Evolutionary conservation across 2,113 vertebrate genomes (phyloP).

Genomic region (Nibea albiflora): DNA sequence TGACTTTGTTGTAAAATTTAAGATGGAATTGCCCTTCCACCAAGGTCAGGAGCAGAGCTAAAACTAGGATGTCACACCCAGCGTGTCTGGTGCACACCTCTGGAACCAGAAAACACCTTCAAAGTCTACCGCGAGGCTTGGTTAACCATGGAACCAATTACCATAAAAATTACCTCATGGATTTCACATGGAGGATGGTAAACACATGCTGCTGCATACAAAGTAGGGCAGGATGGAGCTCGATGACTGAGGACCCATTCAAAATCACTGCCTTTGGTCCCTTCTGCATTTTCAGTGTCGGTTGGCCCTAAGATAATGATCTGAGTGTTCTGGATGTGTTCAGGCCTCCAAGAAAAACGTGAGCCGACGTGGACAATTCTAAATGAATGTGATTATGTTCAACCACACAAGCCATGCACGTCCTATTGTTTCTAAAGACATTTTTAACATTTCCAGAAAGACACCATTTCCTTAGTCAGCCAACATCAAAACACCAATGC

Average conservation of each 20-base stretch:
- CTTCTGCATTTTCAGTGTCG: conserved; percentile 37
- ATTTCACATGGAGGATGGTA: conserved; percentile 31
- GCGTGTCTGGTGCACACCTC: conserved; percentile 27
- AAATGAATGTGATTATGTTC: not conserved
- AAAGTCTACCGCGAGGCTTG: conserved; percentile 36
- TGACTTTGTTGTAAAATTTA: conserved; percentile 62
- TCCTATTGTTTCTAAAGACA: not conserved
- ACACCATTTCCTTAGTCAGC: conserved; percentile 23
- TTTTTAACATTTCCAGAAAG: conserved; percentile 36
- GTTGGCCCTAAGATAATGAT: conserved; percentile 16
- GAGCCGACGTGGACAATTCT: not conserved
- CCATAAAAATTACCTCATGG: conserved; percentile 53
- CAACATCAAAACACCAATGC: conserved; percentile 27
- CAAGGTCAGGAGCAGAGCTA: conserved; percentile 63
- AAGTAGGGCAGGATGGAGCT: conserved; percentile 22
- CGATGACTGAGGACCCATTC: conserved; percentile 27
- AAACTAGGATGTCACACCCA: conserved; percentile 43
- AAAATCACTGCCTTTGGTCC: conserved; percentile 39
- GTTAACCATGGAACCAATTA: conserved; percentile 63
- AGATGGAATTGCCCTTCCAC: conserved; percentile 39
- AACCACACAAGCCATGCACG: conserved; percentile 1
- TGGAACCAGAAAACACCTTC: conserved; percentile 23
- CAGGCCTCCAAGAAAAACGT: not conserved
- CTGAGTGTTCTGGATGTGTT: not conserved
- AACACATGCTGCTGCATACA: conserved; percentile 44